A percentile compares a stretch with the other conserved stretches of the same genome.
Evolutionary conservation across 2,888 invertebrate species (phyloP).

Genomic region (Merodon equestris): DNA sequence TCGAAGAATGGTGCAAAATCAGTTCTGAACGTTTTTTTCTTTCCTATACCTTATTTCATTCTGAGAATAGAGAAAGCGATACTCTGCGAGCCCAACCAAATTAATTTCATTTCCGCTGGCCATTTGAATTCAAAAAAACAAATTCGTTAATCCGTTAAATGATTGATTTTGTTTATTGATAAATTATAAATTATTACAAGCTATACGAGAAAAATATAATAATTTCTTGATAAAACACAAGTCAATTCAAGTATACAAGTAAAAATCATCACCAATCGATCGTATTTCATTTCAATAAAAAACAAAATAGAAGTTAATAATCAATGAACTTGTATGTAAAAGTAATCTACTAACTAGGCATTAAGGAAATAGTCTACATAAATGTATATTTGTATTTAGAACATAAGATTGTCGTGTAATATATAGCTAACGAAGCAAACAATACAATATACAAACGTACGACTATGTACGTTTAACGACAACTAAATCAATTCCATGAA

Average conservation of each 20-base stretch:
- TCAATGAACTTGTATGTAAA: slow-evolving; percentile 8
- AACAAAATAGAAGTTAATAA: slow-evolving; percentile 38
- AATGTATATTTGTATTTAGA: too few species aligned
- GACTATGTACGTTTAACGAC: too few species aligned
- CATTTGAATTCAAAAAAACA: too few species aligned
- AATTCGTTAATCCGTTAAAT: too few species aligned
- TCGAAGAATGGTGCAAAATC: too few species aligned
- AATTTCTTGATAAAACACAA: slow-evolving; percentile 64
- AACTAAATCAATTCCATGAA: slow-evolving; percentile 38
- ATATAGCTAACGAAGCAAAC: slow-evolving; percentile 8
- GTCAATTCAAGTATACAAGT: slow-evolving; percentile 52
- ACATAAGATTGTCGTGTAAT: slow-evolving; percentile 5
- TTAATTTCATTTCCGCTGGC: too few species aligned
- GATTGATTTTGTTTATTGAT: slow-evolving; percentile 28
- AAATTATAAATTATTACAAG: slow-evolving; percentile 60
- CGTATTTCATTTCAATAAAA: slow-evolving; percentile 33
- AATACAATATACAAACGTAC: slow-evolving; percentile 25
- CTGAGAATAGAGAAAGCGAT: too few species aligned
- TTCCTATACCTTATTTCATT: too few species aligned
- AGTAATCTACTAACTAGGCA: slow-evolving; percentile 4
- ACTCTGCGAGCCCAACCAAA: too few species aligned
- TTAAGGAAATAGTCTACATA: slow-evolving; percentile 13
- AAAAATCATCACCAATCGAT: slow-evolving; percentile 44
- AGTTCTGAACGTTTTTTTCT: too few species aligned
- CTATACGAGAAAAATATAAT: slow-evolving; percentile 37